phyloP scores from a whole-genome alignment of 2,797 vertebrate species.

The Pseudochromis fuscus region DNA sequence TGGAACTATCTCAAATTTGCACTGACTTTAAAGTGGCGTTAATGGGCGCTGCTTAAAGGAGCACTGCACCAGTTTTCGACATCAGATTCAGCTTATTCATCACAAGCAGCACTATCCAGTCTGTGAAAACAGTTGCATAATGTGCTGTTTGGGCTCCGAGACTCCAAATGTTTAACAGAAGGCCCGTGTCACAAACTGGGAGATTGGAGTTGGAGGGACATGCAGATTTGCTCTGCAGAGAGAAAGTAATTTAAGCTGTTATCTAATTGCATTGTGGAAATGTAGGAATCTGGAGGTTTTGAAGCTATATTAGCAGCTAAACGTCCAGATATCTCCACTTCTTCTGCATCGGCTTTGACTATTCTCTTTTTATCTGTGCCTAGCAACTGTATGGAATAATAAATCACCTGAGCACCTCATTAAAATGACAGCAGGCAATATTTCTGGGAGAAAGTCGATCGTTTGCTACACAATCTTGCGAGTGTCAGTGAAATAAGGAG shows the following conservation, averaged over 20 bases:
- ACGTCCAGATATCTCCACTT: background rate
- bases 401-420: too few species aligned
- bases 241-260: background rate
- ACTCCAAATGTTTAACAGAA: background rate
- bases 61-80: background rate
- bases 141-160: background rate
- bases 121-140: constrained; percentile 5
- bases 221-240: background rate
- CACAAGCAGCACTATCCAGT: background rate
- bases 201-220: background rate
- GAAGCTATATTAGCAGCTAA: background rate
- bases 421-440: too few species aligned
- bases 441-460: too few species aligned
- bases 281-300: background rate
- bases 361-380: too few species aligned
- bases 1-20: background rate
- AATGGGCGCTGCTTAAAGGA: background rate
- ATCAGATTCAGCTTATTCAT: background rate
- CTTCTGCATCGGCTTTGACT: background rate
- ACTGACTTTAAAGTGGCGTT: background rate
- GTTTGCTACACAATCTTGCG: too few species aligned
- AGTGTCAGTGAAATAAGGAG: too few species aligned
- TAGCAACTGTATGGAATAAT: too few species aligned
- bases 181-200: background rate
- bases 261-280: background rate